Evolutionary conservation across 2,113 vertebrate genomes (phyloP).

Genomic region (Menura novaehollandiae): DNA sequence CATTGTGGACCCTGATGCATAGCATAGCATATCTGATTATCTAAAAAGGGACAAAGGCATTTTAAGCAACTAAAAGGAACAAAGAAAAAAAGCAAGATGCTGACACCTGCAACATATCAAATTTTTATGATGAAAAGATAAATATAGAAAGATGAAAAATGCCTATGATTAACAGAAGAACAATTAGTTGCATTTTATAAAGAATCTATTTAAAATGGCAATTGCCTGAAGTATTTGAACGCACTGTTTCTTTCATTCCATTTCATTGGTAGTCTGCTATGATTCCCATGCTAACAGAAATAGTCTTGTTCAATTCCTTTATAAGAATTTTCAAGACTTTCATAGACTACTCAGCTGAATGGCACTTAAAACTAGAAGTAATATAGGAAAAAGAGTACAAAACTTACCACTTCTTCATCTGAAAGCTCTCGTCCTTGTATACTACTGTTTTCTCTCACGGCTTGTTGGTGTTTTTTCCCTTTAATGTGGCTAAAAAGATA

Average conservation of each 20-base stretch:
- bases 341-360: background rate
- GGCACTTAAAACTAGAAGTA: background rate
- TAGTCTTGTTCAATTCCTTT: background rate
- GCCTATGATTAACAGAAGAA: background rate
- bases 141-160: background rate
- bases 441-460: conserved; percentile 95
- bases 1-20: background rate
- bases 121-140: background rate
- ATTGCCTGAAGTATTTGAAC: background rate
- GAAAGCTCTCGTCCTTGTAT: conserved; percentile 98
- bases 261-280: background rate
- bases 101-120: background rate
- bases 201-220: background rate
- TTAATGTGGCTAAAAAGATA: conserved; percentile 98
- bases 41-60: background rate
- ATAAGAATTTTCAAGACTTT: background rate
- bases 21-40: background rate
- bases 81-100: background rate
- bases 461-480: conserved; percentile 93
- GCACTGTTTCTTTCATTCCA: background rate
- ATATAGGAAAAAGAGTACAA: background rate
- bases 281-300: background rate
- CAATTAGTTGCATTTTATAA: background rate
- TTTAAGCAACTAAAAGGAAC: background rate
- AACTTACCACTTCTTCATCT: conserved; percentile 97